Conservation (phyloP, 2,888 invertebrate genomes). For the Bombyx huttoni region DNA sequence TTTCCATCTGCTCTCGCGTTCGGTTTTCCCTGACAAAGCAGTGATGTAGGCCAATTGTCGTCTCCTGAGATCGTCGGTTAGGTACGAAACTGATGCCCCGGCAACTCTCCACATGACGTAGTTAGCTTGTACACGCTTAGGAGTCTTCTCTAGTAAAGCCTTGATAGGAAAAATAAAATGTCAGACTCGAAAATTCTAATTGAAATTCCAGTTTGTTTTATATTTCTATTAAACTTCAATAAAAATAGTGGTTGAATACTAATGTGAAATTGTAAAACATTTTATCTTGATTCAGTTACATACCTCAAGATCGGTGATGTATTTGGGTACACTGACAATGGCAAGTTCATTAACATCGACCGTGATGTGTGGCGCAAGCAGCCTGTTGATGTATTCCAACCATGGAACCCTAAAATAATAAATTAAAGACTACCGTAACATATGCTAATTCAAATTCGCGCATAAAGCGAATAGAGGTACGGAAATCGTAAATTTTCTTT, state of each 20-base stretch:
- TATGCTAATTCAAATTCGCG: too few relatives aligned
- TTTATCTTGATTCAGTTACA: not conserved
- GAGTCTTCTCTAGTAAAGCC: conserved; percentile 60
- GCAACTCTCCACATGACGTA: conserved; percentile 95
- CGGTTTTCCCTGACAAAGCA: conserved; percentile 85
- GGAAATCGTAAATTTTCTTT: too few relatives aligned
- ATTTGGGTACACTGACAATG: conserved; percentile 89
- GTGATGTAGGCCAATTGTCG: conserved; percentile 87
- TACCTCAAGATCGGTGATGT: conserved; percentile 80
- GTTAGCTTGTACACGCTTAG: conserved; percentile 80
- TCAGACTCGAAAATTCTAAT: not conserved
- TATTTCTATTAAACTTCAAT: too few relatives aligned
- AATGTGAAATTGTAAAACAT: too few relatives aligned
- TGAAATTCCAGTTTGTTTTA: not conserved
- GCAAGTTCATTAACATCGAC: conserved; percentile 81
- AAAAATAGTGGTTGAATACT: too few relatives aligned
- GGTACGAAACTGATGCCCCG: conserved; percentile 83
- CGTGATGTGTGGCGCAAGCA: conserved; percentile 77
- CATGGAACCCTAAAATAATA: conserved; percentile 75
- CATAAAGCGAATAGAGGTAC: too few relatives aligned
- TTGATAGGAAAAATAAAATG: conserved; percentile 7
- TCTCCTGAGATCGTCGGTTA: conserved; percentile 83
- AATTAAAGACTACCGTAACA: too few relatives aligned
- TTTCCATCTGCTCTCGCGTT: conserved; percentile 91
- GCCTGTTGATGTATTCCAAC: conserved; percentile 86